A percentile compares a stretch with the other conserved stretches of the same genome.
phyloP scores from a whole-genome alignment of 2,888 invertebrate genomes.

The Tricholauxania praeusta region DNA sequence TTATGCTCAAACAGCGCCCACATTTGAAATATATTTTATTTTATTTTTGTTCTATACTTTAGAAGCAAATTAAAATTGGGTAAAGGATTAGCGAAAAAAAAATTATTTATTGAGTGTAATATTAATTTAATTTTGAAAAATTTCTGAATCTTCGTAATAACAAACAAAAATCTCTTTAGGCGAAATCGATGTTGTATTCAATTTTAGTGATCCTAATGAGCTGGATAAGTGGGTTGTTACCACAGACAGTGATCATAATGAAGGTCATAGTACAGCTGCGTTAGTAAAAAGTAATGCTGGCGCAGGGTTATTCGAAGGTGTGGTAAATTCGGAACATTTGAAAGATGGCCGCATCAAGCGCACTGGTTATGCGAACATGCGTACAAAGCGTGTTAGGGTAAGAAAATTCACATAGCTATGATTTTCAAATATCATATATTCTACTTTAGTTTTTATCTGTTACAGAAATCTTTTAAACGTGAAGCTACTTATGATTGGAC shows the following conservation, averaged over 20 bases:
- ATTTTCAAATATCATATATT: background rate
- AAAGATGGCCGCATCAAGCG: conserved; percentile 83
- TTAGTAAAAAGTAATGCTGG: conserved; percentile 78
- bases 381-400: conserved; percentile 76
- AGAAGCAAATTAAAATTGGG: no score
- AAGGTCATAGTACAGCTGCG: conserved; percentile 80
- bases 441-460: background rate
- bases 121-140: no score
- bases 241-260: conserved; percentile 83
- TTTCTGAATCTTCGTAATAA: background rate
- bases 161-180: conserved; percentile 61
- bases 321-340: conserved; percentile 76
- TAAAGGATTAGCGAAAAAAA: no score
- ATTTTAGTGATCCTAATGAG: conserved; percentile 74
- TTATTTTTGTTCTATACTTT: no score
- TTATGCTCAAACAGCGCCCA: no score
- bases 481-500: conserved; percentile 80
- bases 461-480: conserved; percentile 85
- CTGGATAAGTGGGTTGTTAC: conserved; percentile 81
- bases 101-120: no score
- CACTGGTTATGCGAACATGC: conserved; percentile 87
- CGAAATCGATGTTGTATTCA: conserved; percentile 81
- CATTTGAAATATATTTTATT: no score
- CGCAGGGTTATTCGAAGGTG: conserved; percentile 80
- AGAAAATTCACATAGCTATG: conserved; percentile 37